These are phyloP conservation scores for Protomyctophum bolini DNA, from an alignment of 2,113 vertebrate genomes.

Conservation along the genomic window DNA sequence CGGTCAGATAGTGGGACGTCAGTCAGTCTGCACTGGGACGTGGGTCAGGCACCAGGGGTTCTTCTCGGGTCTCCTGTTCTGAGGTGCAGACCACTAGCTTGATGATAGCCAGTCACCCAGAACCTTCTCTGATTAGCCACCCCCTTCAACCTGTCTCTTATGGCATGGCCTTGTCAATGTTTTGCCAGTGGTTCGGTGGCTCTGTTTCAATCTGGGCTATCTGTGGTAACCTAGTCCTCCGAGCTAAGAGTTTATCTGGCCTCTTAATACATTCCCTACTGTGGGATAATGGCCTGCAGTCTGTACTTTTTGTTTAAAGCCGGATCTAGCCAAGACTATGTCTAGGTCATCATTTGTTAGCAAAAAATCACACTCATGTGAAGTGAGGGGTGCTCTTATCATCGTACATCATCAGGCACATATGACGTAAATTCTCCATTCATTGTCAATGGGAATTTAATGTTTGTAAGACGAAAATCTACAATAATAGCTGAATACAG, in stretches of 20 bases:
- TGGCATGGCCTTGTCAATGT: conserved; percentile 33
- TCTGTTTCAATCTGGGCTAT: conserved; percentile 24
- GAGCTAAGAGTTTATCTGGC: conserved; percentile 9
- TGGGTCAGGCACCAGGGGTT: conserved; percentile 17
- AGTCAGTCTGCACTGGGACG: conserved; percentile 45
- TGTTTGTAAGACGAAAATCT: too few species aligned
- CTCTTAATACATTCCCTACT: background rate
- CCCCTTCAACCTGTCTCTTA: background rate
- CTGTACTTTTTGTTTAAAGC: background rate
- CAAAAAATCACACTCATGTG: background rate
- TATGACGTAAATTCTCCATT: too few species aligned
- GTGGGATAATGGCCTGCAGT: background rate
- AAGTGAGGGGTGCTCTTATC: too few species aligned
- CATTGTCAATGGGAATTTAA: too few species aligned
- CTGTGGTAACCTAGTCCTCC: conserved; percentile 5
- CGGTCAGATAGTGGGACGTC: conserved; percentile 63
- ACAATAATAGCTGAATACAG: too few species aligned
- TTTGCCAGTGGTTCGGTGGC: background rate
- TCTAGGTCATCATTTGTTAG: background rate
- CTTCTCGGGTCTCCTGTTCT: conserved; percentile 3
- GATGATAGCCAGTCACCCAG: conserved; percentile 12
- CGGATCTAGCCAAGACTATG: too few species aligned
- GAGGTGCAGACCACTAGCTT: conserved; percentile 18
- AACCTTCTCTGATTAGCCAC: conserved; percentile 3
- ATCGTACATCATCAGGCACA: too few species aligned